phyloP scores from a whole-genome alignment of 2,113 vertebrate genomes.

The Aleadryas rufinucha region DNA sequence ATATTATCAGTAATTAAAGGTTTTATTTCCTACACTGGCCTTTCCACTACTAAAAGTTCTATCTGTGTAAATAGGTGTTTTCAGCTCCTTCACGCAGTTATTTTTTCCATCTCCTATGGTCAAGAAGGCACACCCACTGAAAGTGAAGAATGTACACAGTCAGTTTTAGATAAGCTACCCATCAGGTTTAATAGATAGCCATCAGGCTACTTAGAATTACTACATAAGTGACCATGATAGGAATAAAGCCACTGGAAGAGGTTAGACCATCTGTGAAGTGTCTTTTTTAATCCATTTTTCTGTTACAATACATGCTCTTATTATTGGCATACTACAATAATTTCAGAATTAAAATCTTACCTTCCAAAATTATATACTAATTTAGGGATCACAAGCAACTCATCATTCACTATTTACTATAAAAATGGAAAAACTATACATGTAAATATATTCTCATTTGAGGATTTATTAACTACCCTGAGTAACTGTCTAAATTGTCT shows the following conservation, averaged over 20 bases:
- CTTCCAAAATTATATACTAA: not conserved
- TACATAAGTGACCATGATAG: not conserved
- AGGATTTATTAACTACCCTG: not conserved
- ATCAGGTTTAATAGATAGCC: not conserved
- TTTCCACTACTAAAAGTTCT: not conserved
- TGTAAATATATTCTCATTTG: not conserved
- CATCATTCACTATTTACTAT: not conserved
- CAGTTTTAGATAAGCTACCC: not conserved
- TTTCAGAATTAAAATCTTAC: not conserved
- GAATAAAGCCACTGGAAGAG: not conserved
- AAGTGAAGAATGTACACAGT: not conserved
- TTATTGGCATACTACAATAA: not conserved
- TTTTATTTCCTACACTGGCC: not conserved
- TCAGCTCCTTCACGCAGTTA: not conserved
- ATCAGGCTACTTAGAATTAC: not conserved
- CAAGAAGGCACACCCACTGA: not conserved
- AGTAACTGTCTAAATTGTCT: not conserved
- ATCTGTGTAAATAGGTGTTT: not conserved
- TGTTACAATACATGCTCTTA: not conserved
- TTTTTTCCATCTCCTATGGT: not conserved
- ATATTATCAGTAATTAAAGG: not conserved
- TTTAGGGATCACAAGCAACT: not conserved
- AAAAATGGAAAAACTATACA: not conserved
- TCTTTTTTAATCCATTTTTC: not conserved
- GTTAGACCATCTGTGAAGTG: not conserved